Evolutionary conservation across 1,140 invertebrate genomes (phyloP), one percentile per base, ranked within the genome.

Genomic region (Psix sp.): DNA sequence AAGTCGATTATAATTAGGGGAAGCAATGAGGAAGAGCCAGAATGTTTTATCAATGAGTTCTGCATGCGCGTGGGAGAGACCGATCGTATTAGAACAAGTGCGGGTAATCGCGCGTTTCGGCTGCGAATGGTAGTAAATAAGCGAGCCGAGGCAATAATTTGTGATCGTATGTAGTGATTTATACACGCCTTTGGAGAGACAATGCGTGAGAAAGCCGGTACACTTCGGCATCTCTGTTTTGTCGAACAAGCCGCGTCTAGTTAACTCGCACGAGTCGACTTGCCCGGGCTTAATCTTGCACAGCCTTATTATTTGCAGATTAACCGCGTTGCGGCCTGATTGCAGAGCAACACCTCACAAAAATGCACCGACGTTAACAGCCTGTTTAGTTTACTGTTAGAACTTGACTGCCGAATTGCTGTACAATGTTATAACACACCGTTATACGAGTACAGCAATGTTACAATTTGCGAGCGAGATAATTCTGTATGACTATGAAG

Each of bases 341-440:
- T n/a, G n/a, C n/a, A n/a, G n/a, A n/a, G n/a, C n/a, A n/a, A n/a
- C n/a, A n/a, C n/a, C n/a, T n/a, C n/a, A n/a, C n/a, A n/a, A n/a
- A n/a, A n/a, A n/a, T n/a, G n/a, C n/a, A n/a, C n/a, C n/a, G n/a
- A n/a, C n/a, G n/a, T n/a, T n/a, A n/a, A n/a, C n/a, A n/a, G n/a
- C n/a, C n/a, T n/a, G n/a, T n/a, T n/a, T 42, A 10, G 52, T 59
- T 68, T 68, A 68, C 65, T 52, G 65, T 68, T 68, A 59, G 24
- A 5, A 29, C 33, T 52, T n/a, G 29, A 52, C 15, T 52, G 40
- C 46, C 65, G 46, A 68, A 59, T 68, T 59, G 39, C 45, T 38
- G 36, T 42, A 5, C 11, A 24, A 42, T 7, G 16, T 56, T 48
- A 56, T 49, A 36, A 10, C 20, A 0, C 10, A 59, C 52, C 65